Evolutionary conservation across 2,888 invertebrate genomes (phyloP), one percentile per base, ranked within the genome.

Genomic region (Heliconius sara): DNA sequence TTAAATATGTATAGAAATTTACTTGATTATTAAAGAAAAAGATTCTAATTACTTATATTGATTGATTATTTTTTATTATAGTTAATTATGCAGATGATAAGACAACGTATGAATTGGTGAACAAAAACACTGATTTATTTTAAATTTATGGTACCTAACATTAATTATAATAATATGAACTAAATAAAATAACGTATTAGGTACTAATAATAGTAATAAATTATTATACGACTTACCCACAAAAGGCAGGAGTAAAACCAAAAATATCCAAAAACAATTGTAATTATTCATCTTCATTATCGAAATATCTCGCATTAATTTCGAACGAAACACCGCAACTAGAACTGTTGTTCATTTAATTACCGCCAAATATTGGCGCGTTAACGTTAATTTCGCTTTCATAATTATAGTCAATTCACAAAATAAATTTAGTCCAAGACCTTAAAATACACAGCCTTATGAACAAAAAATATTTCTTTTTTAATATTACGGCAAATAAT

Each of bases 281-380:
- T 88, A 89, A 86, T 88, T 89, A 86, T 87, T 87, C 86, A 89
- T 84, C 88, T 87, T 88, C 92, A 93, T 93, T 89, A 91, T 92
- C 84, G 78, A 73, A 70, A 70, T 79, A 16, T 73, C 27, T 30
- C 52, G 68, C 80, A 80, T 80, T 85, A 85, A 86, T 85, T 86
- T 85, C 83, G 76, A 82, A 78, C 78, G 60, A 78, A 79, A 80
- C 82, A 65, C 76, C 39, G 71, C 77, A 83, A 82, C 72, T 77
- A 83, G 78, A 83, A 80, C 84, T 82, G 76, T 78, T 81, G 79
- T 83, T 82, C 85, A 86, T 81, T 86, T 86, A 84, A 87, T 86
- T 79, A 87, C 86, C 83, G 84, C 85, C 84, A 84, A 84, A 84
- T 81, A 86, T 83, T 85, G 85, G 84, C 85, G 83, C 77, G 77